phyloP scores from a whole-genome alignment of 2,797 vertebrate genomes.

The Arctocebus calabarensis region DNA sequence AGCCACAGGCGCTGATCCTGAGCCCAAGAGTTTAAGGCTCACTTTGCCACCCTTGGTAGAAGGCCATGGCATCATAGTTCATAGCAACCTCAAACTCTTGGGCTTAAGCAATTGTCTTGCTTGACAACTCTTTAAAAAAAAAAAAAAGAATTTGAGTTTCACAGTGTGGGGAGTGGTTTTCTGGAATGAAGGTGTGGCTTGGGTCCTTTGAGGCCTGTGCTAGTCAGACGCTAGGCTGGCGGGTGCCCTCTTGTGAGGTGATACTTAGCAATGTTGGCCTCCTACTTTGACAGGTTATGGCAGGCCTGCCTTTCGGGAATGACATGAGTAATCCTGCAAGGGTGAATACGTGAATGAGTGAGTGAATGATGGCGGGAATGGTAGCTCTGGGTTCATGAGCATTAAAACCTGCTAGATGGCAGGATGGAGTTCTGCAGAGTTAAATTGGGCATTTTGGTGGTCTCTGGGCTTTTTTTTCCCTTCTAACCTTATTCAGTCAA shows the following conservation, averaged over 20 bases:
- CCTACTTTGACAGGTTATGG: not conserved
- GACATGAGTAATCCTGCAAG: not conserved
- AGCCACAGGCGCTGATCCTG: no score
- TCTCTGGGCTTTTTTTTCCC: not conserved
- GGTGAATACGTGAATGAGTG: not conserved
- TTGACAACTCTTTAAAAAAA: no score
- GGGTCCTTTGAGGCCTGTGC: not conserved
- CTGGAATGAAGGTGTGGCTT: not conserved
- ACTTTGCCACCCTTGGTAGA: no score
- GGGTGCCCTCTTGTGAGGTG: not conserved
- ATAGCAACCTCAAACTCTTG: no score
- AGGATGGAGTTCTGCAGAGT: not conserved
- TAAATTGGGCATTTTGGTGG: not conserved
- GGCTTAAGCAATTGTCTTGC: no score
- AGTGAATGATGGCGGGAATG: not conserved
- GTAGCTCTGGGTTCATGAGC: not conserved
- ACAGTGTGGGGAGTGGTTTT: not conserved
- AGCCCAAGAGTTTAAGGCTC: no score
- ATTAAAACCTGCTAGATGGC: not conserved
- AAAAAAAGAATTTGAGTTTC: not conserved
- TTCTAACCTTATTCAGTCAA: not conserved
- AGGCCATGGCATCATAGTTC: no score
- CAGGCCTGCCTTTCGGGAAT: not conserved
- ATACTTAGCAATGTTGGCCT: not conserved
- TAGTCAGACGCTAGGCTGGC: not conserved